A percentile compares a stretch with the other conserved stretches of the same genome.
phyloP scores from a whole-genome alignment of 2,888 invertebrate species.

The Drosophila maculinotata region DNA sequence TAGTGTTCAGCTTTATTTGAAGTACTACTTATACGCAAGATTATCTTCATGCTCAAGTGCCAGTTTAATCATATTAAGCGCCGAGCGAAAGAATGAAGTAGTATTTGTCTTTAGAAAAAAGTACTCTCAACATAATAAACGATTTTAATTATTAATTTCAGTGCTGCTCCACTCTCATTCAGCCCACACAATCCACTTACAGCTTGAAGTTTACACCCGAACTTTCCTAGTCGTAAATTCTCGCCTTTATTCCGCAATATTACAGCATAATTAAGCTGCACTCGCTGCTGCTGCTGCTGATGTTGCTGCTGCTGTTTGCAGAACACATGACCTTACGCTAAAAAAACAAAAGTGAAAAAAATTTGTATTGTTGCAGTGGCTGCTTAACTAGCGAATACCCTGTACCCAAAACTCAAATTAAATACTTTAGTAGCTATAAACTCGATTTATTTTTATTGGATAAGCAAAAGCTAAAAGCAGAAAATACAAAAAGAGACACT shows the following conservation, averaged over 20 bases:
- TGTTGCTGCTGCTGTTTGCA: conserved; percentile 30
- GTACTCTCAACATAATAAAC: conserved; percentile 18
- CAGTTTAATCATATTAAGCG: background rate
- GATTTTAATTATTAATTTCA: conserved; percentile 43
- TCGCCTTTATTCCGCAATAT: conserved; percentile 52
- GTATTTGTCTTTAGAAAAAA: conserved; percentile 10
- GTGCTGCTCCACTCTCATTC: conserved; percentile 16
- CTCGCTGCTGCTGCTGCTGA: conserved; percentile 18
- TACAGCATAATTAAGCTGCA: conserved; percentile 60
- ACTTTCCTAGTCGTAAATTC: conserved; percentile 49
- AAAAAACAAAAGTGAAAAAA: conserved; percentile 6
- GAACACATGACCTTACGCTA: conserved; percentile 48
- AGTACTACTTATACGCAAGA: too few relatives aligned
- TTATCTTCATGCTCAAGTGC: too few relatives aligned
- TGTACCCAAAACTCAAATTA: background rate
- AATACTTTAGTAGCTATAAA: background rate
- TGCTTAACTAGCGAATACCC: background rate
- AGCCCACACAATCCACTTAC: conserved; percentile 19
- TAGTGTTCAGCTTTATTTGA: too few relatives aligned
- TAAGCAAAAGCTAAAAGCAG: background rate
- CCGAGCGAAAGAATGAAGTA: background rate
- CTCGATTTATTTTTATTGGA: too few relatives aligned
- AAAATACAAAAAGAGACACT: too few relatives aligned
- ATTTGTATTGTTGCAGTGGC: background rate
- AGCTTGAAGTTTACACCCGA: conserved; percentile 15